phyloP scores from a whole-genome alignment of 2,797 vertebrate genomes.

The Florisuga fusca region DNA sequence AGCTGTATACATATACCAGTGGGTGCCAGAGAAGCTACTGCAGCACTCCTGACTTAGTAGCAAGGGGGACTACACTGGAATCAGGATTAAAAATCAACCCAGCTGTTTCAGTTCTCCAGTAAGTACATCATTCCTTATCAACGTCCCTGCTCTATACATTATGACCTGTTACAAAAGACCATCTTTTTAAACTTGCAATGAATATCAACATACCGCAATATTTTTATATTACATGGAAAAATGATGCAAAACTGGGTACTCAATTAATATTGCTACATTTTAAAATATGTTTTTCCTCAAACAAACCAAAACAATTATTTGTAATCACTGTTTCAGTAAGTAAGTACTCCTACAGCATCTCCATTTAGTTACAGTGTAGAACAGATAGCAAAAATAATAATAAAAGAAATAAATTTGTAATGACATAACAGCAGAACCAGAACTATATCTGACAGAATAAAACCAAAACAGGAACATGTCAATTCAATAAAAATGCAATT shows the following conservation, averaged over 20 bases:
- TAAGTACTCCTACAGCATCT: constrained; percentile 26
- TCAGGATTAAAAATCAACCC: constrained; percentile 49
- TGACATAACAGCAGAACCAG: constrained; percentile 21
- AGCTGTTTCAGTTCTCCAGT: constrained; percentile 22
- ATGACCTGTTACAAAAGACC: not conserved
- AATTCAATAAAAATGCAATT: constrained; percentile 58
- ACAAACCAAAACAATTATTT: not conserved
- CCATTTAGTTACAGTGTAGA: not conserved
- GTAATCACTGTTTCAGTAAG: constrained; percentile 38
- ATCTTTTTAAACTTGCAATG: not conserved
- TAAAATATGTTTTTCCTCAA: constrained; percentile 10
- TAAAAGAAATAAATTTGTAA: constrained; percentile 40
- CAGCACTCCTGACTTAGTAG: constrained; percentile 60
- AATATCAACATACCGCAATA: not conserved
- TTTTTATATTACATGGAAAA: not conserved
- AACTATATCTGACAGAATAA: constrained; percentile 62
- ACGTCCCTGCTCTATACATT: not conserved
- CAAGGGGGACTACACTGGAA: not conserved
- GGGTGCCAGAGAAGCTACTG: constrained; percentile 68
- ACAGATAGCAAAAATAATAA: constrained; percentile 21
- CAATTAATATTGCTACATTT: constrained; percentile 40
- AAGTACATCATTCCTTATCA: not conserved
- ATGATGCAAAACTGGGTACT: not conserved
- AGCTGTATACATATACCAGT: constrained; percentile 54
- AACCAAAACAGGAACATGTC: constrained; percentile 44